Conservation (phyloP, 2,797 vertebrate genomes). For the Hoplostethus mediterraneus region DNA sequence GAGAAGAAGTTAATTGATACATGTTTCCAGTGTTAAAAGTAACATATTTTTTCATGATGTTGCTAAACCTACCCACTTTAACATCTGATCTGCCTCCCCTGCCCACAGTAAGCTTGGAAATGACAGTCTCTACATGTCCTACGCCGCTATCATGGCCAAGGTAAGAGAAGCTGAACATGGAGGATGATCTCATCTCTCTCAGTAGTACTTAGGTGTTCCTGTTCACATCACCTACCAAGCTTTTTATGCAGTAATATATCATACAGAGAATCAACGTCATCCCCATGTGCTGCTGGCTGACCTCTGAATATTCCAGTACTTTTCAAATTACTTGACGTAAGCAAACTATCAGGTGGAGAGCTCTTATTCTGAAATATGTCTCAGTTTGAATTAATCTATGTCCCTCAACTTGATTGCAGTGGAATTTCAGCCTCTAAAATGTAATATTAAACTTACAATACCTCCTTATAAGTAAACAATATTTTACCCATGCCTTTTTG, state of each 20-base stretch:
- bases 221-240: neutral
- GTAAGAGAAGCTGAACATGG: constrained; percentile 74
- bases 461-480: too few species aligned
- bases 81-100: neutral
- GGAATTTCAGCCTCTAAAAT: too few species aligned
- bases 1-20: constrained; percentile 3
- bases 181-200: neutral
- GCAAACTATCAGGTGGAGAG: too few species aligned
- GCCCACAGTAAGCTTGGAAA: constrained; percentile 86
- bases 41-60: neutral
- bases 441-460: too few species aligned
- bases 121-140: constrained; percentile 91
- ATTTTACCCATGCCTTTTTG: too few species aligned
- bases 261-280: neutral
- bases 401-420: too few species aligned
- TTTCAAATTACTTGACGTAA: neutral
- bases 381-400: too few species aligned
- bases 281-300: neutral
- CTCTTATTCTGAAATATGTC: too few species aligned
- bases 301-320: neutral
- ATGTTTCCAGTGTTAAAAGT: neutral
- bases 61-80: neutral
- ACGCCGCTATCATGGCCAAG: constrained; percentile 95
- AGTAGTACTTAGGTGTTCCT: constrained; percentile 2
- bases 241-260: neutral